Evolutionary conservation across 2,113 vertebrate species (phyloP).

Genomic region (Columba janthina): DNA sequence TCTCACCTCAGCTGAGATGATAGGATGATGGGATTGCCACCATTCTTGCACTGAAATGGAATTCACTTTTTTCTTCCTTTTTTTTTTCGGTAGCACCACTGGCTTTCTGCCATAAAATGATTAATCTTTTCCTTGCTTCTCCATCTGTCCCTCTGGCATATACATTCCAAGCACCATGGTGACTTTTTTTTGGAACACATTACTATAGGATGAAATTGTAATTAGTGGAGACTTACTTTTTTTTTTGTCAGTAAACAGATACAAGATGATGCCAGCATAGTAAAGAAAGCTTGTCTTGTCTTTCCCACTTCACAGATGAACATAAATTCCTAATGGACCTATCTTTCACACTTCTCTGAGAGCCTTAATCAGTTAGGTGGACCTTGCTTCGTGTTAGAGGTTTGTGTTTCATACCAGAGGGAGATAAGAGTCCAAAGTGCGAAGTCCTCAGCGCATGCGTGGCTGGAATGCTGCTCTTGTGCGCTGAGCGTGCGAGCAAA

Average conservation of each 20-base stretch:
- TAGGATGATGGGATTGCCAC: not conserved
- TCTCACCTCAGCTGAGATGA: not conserved
- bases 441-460: not conserved
- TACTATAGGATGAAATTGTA: conserved; percentile 37
- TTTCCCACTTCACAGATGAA: not conserved
- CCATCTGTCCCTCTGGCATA: conserved; percentile 60
- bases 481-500: not conserved
- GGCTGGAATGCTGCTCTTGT: not conserved
- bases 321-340: not conserved
- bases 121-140: conserved; percentile 63
- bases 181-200: conserved; percentile 26
- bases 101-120: conserved; percentile 51
- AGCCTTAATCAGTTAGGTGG: not conserved
- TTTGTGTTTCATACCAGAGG: not conserved
- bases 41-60: not conserved
- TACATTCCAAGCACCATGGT: not conserved
- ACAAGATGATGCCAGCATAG: conserved; percentile 37
- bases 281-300: conserved; percentile 34
- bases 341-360: fast-evolving
- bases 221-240: conserved; percentile 9
- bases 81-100: not conserved
- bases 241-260: conserved; percentile 57
- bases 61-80: not conserved
- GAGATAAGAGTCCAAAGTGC: conserved; percentile 47
- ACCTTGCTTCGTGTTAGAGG: not conserved